These are phyloP conservation scores for Craniophora ligustri DNA, from an alignment of 2,888 invertebrate genomes.

Conservation along the genomic window DNA sequence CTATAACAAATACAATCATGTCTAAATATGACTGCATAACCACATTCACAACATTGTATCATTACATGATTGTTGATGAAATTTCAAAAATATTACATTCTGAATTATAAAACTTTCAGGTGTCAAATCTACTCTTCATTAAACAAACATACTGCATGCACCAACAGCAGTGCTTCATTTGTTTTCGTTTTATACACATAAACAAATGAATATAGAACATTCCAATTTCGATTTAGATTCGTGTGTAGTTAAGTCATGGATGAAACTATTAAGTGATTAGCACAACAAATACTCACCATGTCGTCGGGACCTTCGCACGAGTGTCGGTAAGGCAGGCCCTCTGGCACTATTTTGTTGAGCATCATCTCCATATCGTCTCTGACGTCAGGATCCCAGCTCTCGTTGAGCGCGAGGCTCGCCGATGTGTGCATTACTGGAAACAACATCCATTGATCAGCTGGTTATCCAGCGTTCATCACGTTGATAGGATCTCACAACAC, in stretches of 20 bases:
- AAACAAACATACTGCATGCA: conserved; percentile 5
- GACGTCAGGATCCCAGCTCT: conserved; percentile 99
- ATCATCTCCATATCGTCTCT: conserved; percentile 99
- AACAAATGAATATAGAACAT: conserved; percentile 32
- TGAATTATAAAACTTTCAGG: background rate
- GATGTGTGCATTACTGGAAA: conserved; percentile 98
- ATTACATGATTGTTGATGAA: too few relatives aligned
- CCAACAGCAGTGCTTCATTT: conserved; percentile 22
- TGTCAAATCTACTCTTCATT: background rate
- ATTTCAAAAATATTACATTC: too few relatives aligned
- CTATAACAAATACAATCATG: background rate
- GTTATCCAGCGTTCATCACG: conserved; percentile 44
- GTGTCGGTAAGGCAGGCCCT: conserved; percentile 98
- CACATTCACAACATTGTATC: conserved; percentile 9
- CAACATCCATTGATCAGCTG: conserved; percentile 76
- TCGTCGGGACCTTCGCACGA: conserved; percentile 99
- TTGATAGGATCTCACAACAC: conserved; percentile 39
- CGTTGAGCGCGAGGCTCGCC: conserved; percentile 98
- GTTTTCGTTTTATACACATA: conserved; percentile 2
- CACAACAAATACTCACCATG: conserved; percentile 92
- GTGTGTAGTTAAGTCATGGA: conserved; percentile 10
- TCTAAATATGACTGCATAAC: conserved; percentile 8
- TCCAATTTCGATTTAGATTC: conserved; percentile 27
- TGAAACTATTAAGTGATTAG: conserved; percentile 32
- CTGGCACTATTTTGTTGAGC: conserved; percentile 99